Evolutionary conservation across 2,888 invertebrate genomes (phyloP).

Genomic region (Schizaphis graminum): DNA sequence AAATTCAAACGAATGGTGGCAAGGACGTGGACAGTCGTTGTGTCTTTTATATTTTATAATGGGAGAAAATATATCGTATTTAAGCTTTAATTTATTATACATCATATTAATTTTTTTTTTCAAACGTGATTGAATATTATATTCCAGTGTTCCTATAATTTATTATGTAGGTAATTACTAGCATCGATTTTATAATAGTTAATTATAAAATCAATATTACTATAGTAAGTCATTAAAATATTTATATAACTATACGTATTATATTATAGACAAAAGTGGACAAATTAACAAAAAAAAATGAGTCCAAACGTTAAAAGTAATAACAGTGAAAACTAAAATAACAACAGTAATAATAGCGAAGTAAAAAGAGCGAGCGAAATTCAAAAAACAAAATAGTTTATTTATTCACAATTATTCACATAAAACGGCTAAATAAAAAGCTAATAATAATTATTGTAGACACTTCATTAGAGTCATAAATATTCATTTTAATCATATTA

Average conservation of each 20-base stretch:
- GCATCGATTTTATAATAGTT: neutral
- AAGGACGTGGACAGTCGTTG: neutral
- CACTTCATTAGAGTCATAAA: too few species aligned
- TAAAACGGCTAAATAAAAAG: too few species aligned
- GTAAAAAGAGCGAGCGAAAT: too few species aligned
- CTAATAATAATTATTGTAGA: too few species aligned
- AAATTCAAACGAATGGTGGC: neutral
- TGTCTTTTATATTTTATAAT: neutral
- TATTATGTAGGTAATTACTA: neutral
- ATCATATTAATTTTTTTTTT: neutral
- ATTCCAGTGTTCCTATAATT: neutral
- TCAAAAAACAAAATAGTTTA: too few species aligned
- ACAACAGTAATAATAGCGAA: too few species aligned
- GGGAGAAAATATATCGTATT: neutral
- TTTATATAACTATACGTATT: neutral
- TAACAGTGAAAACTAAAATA: too few species aligned
- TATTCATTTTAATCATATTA: too few species aligned
- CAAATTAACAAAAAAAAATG: neutral
- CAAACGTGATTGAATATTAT: neutral
- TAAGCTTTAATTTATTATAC: neutral
- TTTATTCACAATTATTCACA: too few species aligned
- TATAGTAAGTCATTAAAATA: neutral
- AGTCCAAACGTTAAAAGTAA: too few species aligned
- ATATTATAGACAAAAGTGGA: neutral
- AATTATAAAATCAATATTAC: neutral